These are phyloP conservation scores for Trichonephila inaurata DNA, from an alignment of 1,140 invertebrate genomes.

Conservation along the genomic window DNA sequence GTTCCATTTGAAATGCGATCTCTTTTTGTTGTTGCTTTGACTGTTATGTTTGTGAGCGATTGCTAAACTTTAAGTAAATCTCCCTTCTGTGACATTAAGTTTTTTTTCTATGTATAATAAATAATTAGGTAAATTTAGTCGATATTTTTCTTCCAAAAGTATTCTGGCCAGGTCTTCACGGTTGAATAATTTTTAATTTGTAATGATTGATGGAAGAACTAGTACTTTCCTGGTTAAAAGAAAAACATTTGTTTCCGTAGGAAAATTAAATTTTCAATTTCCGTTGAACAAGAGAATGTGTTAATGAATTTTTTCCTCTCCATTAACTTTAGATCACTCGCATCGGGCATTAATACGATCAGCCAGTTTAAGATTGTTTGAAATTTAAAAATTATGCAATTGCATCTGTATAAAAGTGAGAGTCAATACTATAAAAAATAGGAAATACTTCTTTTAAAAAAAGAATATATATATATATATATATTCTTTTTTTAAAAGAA, in stretches of 20 bases:
- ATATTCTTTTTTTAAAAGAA: too few species aligned
- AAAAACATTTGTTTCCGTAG: not conserved
- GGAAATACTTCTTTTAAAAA: too few species aligned
- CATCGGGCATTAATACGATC: not conserved
- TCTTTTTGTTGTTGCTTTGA: slow-evolving; percentile 5
- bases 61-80: not conserved
- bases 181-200: too few species aligned
- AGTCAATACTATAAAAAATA: too few species aligned
- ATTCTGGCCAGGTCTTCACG: too few species aligned
- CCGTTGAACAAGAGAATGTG: not conserved
- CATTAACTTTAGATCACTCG: not conserved
- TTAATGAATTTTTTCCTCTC: not conserved
- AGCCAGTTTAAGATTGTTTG: not conserved
- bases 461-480: too few species aligned
- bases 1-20: not conserved
- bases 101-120: not conserved
- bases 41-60: not conserved
- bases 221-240: not conserved
- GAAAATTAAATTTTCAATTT: not conserved
- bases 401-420: too few species aligned
- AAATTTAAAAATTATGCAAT: too few species aligned
- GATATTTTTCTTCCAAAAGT: too few species aligned
- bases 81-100: not conserved
- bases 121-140: too few species aligned
- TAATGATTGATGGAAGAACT: not conserved